Conservation (phyloP, 2,797 vertebrate species). For the Falco rusticolus region DNA sequence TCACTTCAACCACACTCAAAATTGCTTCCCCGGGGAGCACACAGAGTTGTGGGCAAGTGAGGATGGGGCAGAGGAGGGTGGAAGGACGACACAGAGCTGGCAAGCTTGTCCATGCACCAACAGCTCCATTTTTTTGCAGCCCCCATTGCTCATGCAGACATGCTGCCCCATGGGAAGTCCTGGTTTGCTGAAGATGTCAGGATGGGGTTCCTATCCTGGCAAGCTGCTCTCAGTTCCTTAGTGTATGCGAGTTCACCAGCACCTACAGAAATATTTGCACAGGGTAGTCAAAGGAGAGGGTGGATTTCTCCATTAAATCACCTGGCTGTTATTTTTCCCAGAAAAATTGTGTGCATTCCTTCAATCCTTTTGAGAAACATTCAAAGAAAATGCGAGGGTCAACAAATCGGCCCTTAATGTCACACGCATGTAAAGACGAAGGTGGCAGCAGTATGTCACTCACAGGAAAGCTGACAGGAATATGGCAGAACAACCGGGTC, state of each 20-base stretch:
- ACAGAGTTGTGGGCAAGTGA: not conserved
- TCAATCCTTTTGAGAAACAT: not conserved
- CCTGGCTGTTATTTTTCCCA: not conserved
- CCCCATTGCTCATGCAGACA: not conserved
- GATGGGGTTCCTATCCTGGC: not conserved
- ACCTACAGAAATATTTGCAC: not conserved
- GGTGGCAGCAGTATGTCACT: not conserved
- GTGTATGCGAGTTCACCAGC: not conserved
- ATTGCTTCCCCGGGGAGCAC: fast-evolving
- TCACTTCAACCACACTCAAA: not conserved
- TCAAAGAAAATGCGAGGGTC: not conserved
- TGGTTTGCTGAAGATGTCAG: not conserved
- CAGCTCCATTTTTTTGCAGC: not conserved
- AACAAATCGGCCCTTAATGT: conserved; percentile 19
- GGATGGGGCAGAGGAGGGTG: not conserved
- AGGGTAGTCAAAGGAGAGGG: not conserved
- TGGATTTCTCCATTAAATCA: not conserved
- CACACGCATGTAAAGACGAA: not conserved
- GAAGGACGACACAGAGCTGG: fast-evolving
- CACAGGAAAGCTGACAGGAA: not conserved
- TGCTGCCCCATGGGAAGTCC: fast-evolving
- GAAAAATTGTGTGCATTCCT: not conserved
- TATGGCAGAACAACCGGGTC: not conserved
- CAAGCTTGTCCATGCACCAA: fast-evolving
- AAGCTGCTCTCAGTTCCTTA: not conserved